These are phyloP conservation scores for Triops longicaudatus DNA, from an alignment of 1,140 invertebrate genomes.

Conservation along the genomic window DNA sequence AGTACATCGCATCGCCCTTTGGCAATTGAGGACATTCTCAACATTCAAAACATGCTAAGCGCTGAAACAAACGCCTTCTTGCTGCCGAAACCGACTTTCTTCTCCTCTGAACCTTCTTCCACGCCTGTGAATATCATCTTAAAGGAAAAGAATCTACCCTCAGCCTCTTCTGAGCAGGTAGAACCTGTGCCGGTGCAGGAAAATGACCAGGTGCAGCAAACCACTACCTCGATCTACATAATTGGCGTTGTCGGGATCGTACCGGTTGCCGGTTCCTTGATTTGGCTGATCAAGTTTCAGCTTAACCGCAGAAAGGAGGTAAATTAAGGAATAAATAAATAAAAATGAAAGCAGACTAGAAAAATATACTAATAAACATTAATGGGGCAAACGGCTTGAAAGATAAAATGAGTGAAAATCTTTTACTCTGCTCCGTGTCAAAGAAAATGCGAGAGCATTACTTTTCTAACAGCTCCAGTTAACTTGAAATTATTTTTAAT, in stretches of 20 bases:
- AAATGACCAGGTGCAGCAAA: neutral
- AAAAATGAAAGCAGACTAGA: neutral
- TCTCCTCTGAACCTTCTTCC: neutral
- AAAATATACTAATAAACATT: neutral
- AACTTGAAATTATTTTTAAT: no score
- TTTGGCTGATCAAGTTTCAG: slow-evolving; percentile 21
- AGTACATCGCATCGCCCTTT: neutral
- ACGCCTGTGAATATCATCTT: neutral
- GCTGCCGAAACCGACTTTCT: neutral
- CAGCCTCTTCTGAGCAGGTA: neutral
- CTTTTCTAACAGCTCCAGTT: no score
- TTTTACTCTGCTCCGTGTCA: no score
- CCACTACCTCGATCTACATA: slow-evolving; percentile 25
- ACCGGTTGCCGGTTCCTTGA: slow-evolving; percentile 20
- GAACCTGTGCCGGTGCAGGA: neutral
- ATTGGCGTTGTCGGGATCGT: slow-evolving; percentile 24
- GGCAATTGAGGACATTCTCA: neutral
- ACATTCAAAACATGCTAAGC: neutral
- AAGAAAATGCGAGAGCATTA: no score
- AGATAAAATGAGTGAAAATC: no score
- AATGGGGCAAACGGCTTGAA: no score
- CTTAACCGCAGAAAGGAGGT: slow-evolving; percentile 16
- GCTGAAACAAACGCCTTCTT: neutral
- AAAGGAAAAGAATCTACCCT: neutral
- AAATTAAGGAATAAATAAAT: neutral